Evolutionary conservation across 2,797 vertebrate genomes (phyloP), one percentile per base, ranked within the genome.

Genomic region (Etheostoma perlongum): DNA sequence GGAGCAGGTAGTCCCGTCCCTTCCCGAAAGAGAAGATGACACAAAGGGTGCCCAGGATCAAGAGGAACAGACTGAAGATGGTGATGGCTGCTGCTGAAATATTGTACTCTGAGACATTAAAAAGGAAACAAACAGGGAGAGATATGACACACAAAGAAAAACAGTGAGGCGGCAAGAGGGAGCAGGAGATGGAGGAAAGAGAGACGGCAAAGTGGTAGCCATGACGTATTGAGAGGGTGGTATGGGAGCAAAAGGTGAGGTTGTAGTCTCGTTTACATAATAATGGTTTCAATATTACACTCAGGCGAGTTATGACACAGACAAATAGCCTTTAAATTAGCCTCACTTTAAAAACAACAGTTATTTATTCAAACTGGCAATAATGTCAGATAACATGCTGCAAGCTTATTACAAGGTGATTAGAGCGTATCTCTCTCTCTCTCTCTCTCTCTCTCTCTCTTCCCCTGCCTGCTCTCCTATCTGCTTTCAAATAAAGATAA

Each of bases 21-120:
- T 97, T 97, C 86, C 95, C 76, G 57, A 98, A 97, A 79, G 98
- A 97, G 19, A 97, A 94, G 52, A 97, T 91, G 21, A 96, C 90
- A 10, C 96, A 97, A 80, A 97, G 67, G 0, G 95, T 96, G 5
- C 97, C 98, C 23, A 97, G 88, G 85, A 96, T 94, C 69, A 95
- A 91, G 70, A 98, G 98, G 85, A 94, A 95, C 0, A 99, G 91
- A 9, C 97, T 97, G 94, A 99, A 97, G 93, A 99, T 95, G 89
- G 96, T 94, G 8, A 99, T 98, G 89, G 97, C 97, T 2, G 97
- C 98, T 0, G 98, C 98, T 1, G 98, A 98, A 91, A 99, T 98
- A 85, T 97, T 99, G 94, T 98, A 99, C 83, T 99, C 98, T 99
- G 72, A 10, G 53, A 69, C 4, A 23, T 51, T 16, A 14, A 48